A percentile compares a stretch with the other conserved stretches of the same genome.
These are phyloP conservation scores for Fragum fragum DNA, from an alignment of 2,888 invertebrate genomes.

Conservation along the genomic window DNA sequence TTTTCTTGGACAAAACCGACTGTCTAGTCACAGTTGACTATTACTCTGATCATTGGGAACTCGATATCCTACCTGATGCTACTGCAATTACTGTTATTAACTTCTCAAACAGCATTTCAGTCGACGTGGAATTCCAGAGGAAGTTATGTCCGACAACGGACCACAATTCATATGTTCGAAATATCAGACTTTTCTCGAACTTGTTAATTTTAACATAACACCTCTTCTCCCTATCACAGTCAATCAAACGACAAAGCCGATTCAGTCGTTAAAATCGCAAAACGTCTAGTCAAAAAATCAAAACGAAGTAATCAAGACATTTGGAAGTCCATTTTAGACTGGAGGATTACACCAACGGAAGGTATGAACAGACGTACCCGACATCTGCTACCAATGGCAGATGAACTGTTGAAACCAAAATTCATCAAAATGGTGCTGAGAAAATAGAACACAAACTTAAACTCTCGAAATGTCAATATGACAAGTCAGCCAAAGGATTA, in stretches of 20 bases:
- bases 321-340: constrained; percentile 43
- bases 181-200: constrained; percentile 23
- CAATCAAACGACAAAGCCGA: constrained; percentile 52
- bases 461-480: neutral
- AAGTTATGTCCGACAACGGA: constrained; percentile 53
- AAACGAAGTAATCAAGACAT: neutral
- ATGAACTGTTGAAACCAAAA: constrained; percentile 31
- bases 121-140: constrained; percentile 55
- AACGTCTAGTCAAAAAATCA: constrained; percentile 22
- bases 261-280: constrained; percentile 29
- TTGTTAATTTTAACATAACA: constrained; percentile 25
- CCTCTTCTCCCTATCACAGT: constrained; percentile 18
- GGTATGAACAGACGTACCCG: constrained; percentile 45
- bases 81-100: constrained; percentile 40
- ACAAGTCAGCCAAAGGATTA: constrained; percentile 8
- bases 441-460: constrained; percentile 2
- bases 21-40: constrained; percentile 56
- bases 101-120: constrained; percentile 51
- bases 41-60: constrained; percentile 51
- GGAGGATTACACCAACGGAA: constrained; percentile 59
- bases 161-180: constrained; percentile 46
- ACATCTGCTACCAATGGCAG: constrained; percentile 37
- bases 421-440: constrained; percentile 18
- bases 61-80: constrained; percentile 36
- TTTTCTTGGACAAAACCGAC: constrained; percentile 35